Conservation (phyloP, 2,113 vertebrate species). For the Epinephelus moara region DNA sequence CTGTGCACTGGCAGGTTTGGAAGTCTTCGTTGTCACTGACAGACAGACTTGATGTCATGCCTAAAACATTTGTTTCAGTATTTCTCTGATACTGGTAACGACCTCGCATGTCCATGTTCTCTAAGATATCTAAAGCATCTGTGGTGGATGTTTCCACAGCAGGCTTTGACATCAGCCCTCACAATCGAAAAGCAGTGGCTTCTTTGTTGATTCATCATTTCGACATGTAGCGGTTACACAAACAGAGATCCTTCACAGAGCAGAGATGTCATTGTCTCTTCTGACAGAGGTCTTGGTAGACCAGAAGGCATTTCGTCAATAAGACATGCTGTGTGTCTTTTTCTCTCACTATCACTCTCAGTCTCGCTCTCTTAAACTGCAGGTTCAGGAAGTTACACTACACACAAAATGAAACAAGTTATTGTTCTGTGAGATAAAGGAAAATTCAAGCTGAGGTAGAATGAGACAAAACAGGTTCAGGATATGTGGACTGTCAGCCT, state of each 20-base stretch:
- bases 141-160: neutral
- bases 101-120: neutral
- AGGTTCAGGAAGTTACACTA: neutral
- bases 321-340: neutral
- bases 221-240: slow-evolving; percentile 31
- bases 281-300: neutral
- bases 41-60: neutral
- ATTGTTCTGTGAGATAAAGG: neutral
- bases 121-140: neutral
- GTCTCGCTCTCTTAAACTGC: neutral
- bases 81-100: neutral
- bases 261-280: neutral
- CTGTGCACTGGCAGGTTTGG: neutral
- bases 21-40: slow-evolving; percentile 27
- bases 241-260: slow-evolving; percentile 11
- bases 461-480: neutral
- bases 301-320: slow-evolving; percentile 23
- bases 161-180: neutral
- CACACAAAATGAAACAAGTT: neutral
- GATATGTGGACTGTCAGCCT: no score
- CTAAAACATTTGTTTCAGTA: slow-evolving; percentile 1
- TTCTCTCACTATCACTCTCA: neutral
- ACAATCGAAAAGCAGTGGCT: slow-evolving; percentile 6
- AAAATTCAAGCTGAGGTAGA: neutral
- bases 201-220: slow-evolving; percentile 29